These are phyloP conservation scores for Pseudoatta argentina DNA, from an alignment of 1,140 invertebrate species.

Conservation along the genomic window DNA sequence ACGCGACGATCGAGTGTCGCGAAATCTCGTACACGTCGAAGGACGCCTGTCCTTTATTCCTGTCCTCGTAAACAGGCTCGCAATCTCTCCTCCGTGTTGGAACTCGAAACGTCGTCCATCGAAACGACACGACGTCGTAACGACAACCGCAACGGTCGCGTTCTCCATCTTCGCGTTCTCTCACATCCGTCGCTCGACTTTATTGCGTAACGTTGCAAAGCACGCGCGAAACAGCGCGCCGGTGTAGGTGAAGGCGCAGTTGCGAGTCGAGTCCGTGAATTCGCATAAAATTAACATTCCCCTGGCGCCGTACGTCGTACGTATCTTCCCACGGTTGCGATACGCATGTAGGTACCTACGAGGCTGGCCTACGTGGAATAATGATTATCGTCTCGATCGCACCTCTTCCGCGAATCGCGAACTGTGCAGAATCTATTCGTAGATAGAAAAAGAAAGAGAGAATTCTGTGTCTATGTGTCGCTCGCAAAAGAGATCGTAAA, in stretches of 20 bases:
- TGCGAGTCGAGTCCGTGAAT: constrained; percentile 52
- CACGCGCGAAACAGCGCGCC: constrained; percentile 23
- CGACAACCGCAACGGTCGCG: constrained; percentile 34
- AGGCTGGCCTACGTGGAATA: constrained; percentile 71
- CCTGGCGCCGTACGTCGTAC: constrained; percentile 42
- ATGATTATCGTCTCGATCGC: constrained; percentile 67
- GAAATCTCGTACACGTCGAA: background rate
- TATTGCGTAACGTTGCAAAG: constrained; percentile 72
- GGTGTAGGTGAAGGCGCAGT: constrained; percentile 41
- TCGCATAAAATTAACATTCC: constrained; percentile 80
- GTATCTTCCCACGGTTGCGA: constrained; percentile 71
- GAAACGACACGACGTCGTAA: background rate
- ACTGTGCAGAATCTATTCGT: background rate
- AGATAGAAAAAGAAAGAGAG: background rate
- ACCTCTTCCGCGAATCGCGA: constrained; percentile 50
- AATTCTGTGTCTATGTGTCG: background rate
- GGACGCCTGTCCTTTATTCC: background rate
- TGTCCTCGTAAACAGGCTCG: constrained; percentile 23
- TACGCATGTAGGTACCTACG: constrained; percentile 42
- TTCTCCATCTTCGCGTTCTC: constrained; percentile 69
- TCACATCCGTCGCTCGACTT: constrained; percentile 70
- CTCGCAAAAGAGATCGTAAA: background rate
- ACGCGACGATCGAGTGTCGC: constrained; percentile 19
- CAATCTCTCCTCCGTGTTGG: background rate
- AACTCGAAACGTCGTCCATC: constrained; percentile 60